Evolutionary conservation across 2,797 vertebrate species (phyloP).

Genomic region (Pristis pectinata): DNA sequence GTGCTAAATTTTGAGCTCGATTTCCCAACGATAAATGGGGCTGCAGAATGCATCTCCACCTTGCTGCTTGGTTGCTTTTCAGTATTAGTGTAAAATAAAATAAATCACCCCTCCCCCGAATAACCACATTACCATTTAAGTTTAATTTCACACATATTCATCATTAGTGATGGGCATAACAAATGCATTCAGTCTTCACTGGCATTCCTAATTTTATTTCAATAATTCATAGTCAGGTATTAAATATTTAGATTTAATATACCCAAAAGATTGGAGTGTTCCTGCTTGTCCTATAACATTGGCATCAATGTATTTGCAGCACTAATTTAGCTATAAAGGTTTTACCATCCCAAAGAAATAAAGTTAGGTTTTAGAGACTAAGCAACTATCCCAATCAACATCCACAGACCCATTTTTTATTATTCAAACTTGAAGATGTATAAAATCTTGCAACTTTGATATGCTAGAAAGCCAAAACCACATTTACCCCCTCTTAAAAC

Average conservation of each 20-base stretch:
- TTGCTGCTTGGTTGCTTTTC: not conserved
- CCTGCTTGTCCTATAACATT: not conserved
- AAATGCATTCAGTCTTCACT: not conserved
- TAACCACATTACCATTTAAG: constrained; percentile 13
- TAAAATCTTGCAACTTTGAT: not conserved
- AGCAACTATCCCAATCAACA: not conserved
- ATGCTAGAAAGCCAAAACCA: not conserved
- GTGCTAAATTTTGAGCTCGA: constrained; percentile 26
- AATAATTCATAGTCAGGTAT: not conserved
- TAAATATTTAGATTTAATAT: not conserved
- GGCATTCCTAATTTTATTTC: not conserved
- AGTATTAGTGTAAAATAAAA: constrained; percentile 5
- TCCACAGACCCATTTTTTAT: not conserved
- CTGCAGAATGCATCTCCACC: not conserved
- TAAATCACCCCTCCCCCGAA: constrained; percentile 23
- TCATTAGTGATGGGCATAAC: constrained; percentile 29
- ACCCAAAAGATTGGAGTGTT: not conserved
- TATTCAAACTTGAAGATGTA: not conserved
- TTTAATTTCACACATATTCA: constrained; percentile 19
- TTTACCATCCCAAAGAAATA: not conserved
- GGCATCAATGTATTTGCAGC: not conserved
- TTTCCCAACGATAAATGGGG: constrained; percentile 14
- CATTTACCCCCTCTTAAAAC: not conserved
- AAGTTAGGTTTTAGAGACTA: no score
- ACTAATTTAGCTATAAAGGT: no score